Conservation (phyloP, 2,888 invertebrate genomes). For the Dinocampus coccinellae region DNA sequence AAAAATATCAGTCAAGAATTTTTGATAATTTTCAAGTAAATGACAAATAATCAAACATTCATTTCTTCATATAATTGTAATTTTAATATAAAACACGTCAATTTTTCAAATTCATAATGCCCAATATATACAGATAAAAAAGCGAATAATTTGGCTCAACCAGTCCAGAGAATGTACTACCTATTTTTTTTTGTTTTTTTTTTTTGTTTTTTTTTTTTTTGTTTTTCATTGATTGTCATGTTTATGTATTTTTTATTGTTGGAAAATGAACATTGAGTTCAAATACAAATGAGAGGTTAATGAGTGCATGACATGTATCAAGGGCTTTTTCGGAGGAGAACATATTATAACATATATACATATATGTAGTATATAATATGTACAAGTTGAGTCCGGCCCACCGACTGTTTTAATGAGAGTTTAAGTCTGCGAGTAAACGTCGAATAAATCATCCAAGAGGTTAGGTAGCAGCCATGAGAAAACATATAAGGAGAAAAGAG, state of each 20-base stretch:
- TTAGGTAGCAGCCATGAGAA: conserved; percentile 33
- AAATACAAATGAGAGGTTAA: conserved; percentile 19
- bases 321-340: background rate
- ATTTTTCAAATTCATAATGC: too few species aligned
- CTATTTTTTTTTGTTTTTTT: too few species aligned
- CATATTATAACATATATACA: background rate
- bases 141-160: too few species aligned
- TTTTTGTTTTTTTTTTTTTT: too few species aligned
- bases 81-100: too few species aligned
- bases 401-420: conserved; percentile 67
- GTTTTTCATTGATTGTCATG: too few species aligned
- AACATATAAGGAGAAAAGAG: conserved; percentile 16
- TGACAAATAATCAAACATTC: too few species aligned
- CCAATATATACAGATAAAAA: too few species aligned
- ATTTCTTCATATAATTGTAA: too few species aligned
- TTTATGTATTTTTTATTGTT: conserved; percentile 8
- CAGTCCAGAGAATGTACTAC: too few species aligned
- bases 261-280: background rate
- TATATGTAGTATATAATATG: conserved; percentile 9
- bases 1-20: too few species aligned
- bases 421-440: conserved; percentile 66
- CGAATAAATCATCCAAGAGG: conserved; percentile 65
- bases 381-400: conserved; percentile 40
- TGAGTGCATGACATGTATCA: conserved; percentile 8
- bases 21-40: too few species aligned